Evolutionary conservation across 2,797 vertebrate genomes (phyloP).

Genomic region (Myotis myotis): DNA sequence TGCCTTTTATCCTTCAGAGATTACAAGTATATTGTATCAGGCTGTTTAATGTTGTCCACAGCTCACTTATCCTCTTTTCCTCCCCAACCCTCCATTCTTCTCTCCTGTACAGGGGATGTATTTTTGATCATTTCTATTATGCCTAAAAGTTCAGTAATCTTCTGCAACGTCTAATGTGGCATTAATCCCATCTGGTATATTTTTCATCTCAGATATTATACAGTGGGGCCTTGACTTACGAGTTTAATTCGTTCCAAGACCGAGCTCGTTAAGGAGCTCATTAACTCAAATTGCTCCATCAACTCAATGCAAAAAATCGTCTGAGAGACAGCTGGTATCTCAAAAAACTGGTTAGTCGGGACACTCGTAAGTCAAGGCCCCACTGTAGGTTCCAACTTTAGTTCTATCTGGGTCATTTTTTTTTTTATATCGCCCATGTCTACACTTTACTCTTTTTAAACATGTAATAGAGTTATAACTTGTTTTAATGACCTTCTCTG

Average conservation of each 20-base stretch:
- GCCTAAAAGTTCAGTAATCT: not conserved
- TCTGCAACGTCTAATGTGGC: not conserved
- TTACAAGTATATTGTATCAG: not conserved
- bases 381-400: not conserved
- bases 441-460: not conserved
- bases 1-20: not conserved
- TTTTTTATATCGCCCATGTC: not conserved
- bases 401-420: not conserved
- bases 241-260: too few species aligned
- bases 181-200: not conserved
- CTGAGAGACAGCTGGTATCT: too few species aligned
- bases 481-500: not conserved
- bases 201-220: not conserved
- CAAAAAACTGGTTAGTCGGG: too few species aligned
- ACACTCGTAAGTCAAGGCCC: too few species aligned
- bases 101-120: not conserved
- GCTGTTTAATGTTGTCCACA: not conserved
- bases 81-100: not conserved
- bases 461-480: not conserved
- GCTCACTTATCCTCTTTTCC: not conserved
- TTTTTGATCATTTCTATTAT: not conserved
- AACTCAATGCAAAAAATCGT: too few species aligned
- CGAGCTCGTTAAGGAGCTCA: too few species aligned
- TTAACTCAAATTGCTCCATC: too few species aligned
- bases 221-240: too few species aligned